A percentile compares a stretch with the other conserved stretches of the same genome.
These are phyloP conservation scores for Arctia plantaginis DNA, from an alignment of 2,888 invertebrate genomes.

Conservation along the genomic window DNA sequence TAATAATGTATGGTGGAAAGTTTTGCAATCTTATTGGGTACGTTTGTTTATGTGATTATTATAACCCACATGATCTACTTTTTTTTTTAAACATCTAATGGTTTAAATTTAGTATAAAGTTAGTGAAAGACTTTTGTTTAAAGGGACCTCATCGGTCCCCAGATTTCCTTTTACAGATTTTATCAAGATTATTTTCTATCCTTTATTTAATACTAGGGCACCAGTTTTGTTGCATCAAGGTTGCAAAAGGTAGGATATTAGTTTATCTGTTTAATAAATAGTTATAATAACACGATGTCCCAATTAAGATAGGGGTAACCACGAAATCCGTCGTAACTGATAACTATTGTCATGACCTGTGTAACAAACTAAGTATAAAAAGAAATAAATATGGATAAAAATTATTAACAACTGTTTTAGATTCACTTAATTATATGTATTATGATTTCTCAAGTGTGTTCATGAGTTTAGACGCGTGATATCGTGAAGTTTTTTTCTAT, in stretches of 20 bases:
- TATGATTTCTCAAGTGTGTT: no score
- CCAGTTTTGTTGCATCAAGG: not conserved
- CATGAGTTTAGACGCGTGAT: no score
- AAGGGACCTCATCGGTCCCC: no score
- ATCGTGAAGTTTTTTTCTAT: no score
- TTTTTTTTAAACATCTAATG: not conserved
- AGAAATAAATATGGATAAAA: not conserved
- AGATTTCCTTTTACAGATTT: no score
- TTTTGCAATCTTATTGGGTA: conserved; percentile 27
- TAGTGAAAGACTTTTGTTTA: no score
- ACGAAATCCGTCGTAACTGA: not conserved
- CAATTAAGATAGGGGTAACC: not conserved
- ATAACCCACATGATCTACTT: conserved; percentile 20
- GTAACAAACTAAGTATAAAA: not conserved
- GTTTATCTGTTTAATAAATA: not conserved
- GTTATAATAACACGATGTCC: not conserved
- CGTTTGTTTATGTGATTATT: conserved; percentile 21
- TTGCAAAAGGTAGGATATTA: not conserved
- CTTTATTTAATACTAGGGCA: not conserved
- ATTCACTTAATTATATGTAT: no score
- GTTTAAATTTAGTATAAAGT: not conserved
- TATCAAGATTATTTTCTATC: no score
- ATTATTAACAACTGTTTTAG: no score
- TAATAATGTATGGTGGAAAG: conserved; percentile 61
- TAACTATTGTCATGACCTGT: not conserved